Conservation (phyloP, 2,797 vertebrate genomes). For the Dendrocincla fuliginosa region DNA sequence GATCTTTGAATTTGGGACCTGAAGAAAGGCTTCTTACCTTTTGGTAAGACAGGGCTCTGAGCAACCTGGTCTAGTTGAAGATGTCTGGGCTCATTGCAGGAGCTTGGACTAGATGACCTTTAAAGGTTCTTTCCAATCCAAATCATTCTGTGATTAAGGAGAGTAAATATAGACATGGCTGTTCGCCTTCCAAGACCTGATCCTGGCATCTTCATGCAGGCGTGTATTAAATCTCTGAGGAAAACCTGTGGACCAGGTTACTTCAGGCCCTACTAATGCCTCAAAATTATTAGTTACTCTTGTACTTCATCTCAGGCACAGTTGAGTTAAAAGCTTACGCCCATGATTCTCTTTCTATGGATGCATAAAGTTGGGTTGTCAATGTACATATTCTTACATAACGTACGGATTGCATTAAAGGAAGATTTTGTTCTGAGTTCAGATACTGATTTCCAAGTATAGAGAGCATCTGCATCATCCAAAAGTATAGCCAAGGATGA, state of each 20-base stretch:
- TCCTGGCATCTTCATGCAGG: neutral
- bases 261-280: neutral
- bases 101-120: neutral
- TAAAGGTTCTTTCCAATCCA: neutral
- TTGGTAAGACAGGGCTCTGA: accelerated
- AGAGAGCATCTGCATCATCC: conserved; percentile 21
- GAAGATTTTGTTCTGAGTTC: conserved; percentile 4
- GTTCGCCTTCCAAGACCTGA: neutral
- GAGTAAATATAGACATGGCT: neutral
- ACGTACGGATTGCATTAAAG: neutral
- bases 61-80: neutral
- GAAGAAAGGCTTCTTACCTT: neutral
- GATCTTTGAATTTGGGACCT: neutral
- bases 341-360: neutral
- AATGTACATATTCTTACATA: neutral
- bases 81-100: neutral
- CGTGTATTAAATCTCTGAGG: neutral
- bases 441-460: conserved; percentile 4
- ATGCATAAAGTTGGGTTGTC: neutral
- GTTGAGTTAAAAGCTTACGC: neutral
- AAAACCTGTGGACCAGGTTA: neutral
- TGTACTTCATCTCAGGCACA: neutral
- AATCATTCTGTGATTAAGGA: neutral
- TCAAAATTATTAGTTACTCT: neutral
- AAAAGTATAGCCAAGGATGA: conserved; percentile 30